Evolutionary conservation across 2,797 vertebrate genomes (phyloP).

Genomic region (Micropoecilia bifurca): DNA sequence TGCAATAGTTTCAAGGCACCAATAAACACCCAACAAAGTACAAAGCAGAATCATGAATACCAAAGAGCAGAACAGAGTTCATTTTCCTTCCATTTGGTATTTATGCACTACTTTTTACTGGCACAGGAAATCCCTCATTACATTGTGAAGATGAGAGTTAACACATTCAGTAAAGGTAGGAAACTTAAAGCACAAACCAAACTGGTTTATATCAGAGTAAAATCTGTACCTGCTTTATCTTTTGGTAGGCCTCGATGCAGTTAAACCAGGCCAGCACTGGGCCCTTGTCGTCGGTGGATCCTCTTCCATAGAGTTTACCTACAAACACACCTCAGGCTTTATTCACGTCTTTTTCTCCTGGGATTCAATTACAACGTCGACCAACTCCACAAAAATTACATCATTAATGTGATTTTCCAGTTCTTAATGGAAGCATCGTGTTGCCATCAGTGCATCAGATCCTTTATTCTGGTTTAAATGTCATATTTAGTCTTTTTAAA

Average conservation of each 20-base stretch:
- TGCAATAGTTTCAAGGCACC: background rate
- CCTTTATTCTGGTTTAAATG: background rate
- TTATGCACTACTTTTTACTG: background rate
- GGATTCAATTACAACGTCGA: background rate
- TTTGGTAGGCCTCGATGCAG: conserved; percentile 93
- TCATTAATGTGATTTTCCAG: background rate
- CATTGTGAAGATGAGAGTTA: background rate
- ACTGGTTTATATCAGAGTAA: background rate
- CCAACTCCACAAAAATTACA: background rate
- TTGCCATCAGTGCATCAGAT: too few relatives aligned
- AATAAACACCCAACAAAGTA: background rate
- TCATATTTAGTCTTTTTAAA: background rate
- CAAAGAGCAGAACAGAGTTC: background rate
- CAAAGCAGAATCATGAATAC: background rate
- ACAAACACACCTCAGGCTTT: conserved; percentile 11
- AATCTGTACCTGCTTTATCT: conserved; percentile 86
- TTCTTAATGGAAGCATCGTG: background rate
- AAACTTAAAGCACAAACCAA: background rate
- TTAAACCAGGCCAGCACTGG: conserved; percentile 97
- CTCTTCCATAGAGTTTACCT: conserved; percentile 95
- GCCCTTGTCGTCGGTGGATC: conserved; percentile 97
- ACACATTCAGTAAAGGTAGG: background rate
- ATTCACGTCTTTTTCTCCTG: background rate
- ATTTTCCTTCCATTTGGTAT: background rate
- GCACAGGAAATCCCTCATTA: background rate